Conservation (phyloP, 2,888 invertebrate species). For the Synanthedon tipuliformis region DNA sequence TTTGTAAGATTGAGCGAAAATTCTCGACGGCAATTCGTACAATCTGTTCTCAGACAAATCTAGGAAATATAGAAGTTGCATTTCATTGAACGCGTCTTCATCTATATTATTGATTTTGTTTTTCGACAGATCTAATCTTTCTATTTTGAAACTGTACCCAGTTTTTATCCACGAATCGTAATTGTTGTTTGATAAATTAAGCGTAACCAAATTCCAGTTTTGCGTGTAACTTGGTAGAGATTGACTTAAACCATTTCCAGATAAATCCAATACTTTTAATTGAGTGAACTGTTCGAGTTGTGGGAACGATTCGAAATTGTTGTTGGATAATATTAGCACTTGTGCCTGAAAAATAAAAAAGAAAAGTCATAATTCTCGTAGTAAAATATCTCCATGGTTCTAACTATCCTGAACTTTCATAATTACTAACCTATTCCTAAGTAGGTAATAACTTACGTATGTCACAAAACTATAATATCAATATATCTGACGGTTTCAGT, state of each 20-base stretch:
- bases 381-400: too few species aligned
- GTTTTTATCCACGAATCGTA: slow-evolving; percentile 42
- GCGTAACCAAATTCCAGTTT: slow-evolving; percentile 59
- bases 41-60: slow-evolving; percentile 80
- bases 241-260: slow-evolving; percentile 62
- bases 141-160: slow-evolving; percentile 41
- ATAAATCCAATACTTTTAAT: slow-evolving; percentile 57
- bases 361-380: slow-evolving; percentile 4
- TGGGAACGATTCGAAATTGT: slow-evolving; percentile 71
- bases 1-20: slow-evolving; percentile 68
- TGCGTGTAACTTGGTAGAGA: slow-evolving; percentile 53
- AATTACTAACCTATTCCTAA: too few species aligned
- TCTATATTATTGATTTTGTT: slow-evolving; percentile 74
- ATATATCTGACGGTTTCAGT: too few species aligned
- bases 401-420: too few species aligned
- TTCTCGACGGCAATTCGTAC: slow-evolving; percentile 60
- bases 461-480: too few species aligned
- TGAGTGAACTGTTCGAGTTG: slow-evolving; percentile 57
- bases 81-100: slow-evolving; percentile 67
- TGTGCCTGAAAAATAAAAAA: slow-evolving; percentile 63
- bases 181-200: slow-evolving; percentile 72
- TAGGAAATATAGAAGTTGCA: slow-evolving; percentile 66
- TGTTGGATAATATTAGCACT: slow-evolving; percentile 73
- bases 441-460: too few species aligned
- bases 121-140: slow-evolving; percentile 73